Evolutionary conservation across 1,140 invertebrate genomes (phyloP).

Genomic region (Mycetomoellerius zeteki): DNA sequence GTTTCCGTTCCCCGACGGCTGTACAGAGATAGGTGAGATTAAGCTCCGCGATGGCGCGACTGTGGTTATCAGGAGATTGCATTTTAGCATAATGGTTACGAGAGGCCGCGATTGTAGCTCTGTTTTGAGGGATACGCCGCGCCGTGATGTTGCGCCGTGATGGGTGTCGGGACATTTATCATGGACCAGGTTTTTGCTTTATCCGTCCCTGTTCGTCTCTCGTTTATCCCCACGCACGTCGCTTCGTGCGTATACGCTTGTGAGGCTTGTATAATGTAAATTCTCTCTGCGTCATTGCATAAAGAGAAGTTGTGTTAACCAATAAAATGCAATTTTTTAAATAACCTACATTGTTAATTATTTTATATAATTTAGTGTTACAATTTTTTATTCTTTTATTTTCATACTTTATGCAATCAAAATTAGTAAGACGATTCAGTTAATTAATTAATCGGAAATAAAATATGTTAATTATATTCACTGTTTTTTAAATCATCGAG

Average conservation of each 20-base stretch:
- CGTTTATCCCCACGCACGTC: neutral
- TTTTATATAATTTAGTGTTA: neutral
- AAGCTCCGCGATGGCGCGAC: conserved; percentile 70
- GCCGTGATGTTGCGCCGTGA: conserved; percentile 67
- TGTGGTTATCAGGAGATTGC: conserved; percentile 80
- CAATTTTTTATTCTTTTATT: neutral
- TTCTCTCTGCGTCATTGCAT: neutral
- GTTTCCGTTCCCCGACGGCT: conserved; percentile 64
- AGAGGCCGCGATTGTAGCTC: conserved; percentile 65
- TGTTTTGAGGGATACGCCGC: conserved; percentile 70
- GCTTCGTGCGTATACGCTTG: neutral
- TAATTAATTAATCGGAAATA: neutral
- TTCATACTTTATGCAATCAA: neutral
- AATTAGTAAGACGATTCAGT: neutral
- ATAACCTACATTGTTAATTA: too few species aligned
- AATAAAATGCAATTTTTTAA: neutral
- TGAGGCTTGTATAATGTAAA: neutral
- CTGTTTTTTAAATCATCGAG: conserved; percentile 9
- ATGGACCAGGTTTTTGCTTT: conserved; percentile 65
- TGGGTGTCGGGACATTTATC: conserved; percentile 77
- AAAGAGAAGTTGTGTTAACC: neutral
- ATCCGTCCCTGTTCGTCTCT: neutral
- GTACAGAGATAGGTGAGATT: conserved; percentile 78
- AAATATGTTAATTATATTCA: conserved; percentile 17
- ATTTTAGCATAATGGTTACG: conserved; percentile 79